These are phyloP conservation scores for Corbicula japonica DNA, from an alignment of 2,888 invertebrate genomes.

Conservation along the genomic window DNA sequence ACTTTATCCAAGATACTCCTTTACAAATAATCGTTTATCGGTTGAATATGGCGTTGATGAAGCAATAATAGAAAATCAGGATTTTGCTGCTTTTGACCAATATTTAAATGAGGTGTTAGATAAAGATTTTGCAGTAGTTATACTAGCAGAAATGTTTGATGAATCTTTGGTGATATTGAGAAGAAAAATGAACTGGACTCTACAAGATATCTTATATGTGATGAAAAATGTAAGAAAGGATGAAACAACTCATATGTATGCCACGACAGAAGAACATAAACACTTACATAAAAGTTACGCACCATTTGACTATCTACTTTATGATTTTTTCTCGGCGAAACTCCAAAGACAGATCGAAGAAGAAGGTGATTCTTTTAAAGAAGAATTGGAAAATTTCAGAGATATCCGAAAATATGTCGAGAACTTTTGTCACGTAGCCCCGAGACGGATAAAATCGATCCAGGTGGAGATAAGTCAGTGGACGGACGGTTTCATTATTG, in stretches of 20 bases:
- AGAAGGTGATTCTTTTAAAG: constrained; percentile 37
- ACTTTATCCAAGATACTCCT: constrained; percentile 14
- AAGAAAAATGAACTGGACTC: constrained; percentile 44
- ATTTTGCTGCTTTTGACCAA: constrained; percentile 34
- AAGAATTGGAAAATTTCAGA: constrained; percentile 49
- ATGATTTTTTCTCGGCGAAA: constrained; percentile 53
- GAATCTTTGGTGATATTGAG: constrained; percentile 60
- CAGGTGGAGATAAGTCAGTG: constrained; percentile 30
- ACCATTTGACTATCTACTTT: constrained; percentile 50
- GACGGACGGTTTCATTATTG: constrained; percentile 49
- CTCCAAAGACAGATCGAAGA: constrained; percentile 37
- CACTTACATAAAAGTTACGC: constrained; percentile 27
- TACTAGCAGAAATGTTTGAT: constrained; percentile 57
- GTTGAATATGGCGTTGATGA: constrained; percentile 56
- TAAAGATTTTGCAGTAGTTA: constrained; percentile 56
- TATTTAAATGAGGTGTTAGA: constrained; percentile 49
- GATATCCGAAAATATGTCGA: constrained; percentile 32
- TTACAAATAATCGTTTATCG: constrained; percentile 54
- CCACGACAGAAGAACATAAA: constrained; percentile 18
- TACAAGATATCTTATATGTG: constrained; percentile 58
- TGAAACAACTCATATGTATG: constrained; percentile 16
- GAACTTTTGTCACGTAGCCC: constrained; percentile 49
- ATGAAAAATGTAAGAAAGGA: constrained; percentile 49
- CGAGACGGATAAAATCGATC: constrained; percentile 1
- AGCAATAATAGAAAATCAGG: constrained; percentile 39